Conservation (phyloP, 1,140 invertebrate species). For the Papilio polytes region DNA sequence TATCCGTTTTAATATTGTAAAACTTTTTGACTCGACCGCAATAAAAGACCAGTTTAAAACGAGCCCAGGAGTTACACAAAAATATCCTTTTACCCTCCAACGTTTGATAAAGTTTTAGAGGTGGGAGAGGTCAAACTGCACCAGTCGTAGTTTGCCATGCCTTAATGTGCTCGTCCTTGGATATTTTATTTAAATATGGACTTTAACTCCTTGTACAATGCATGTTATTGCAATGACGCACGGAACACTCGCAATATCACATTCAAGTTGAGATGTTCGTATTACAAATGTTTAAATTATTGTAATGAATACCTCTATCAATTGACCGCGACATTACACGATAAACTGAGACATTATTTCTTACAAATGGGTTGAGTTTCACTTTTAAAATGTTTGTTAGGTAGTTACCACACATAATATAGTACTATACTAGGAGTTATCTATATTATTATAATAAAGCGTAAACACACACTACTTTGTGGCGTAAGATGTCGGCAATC, state of each 20-base stretch:
- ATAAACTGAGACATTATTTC: neutral
- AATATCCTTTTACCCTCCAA: neutral
- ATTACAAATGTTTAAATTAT: constrained; percentile 34
- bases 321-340: constrained; percentile 12
- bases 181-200: constrained; percentile 34
- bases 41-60: constrained; percentile 69
- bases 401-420: neutral
- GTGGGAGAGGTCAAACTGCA: constrained; percentile 17
- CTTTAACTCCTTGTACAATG: constrained; percentile 32
- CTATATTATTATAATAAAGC: no score
- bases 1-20: constrained; percentile 82
- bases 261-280: constrained; percentile 19
- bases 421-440: no score
- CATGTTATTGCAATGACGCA: constrained; percentile 21
- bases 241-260: neutral
- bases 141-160: constrained; percentile 18
- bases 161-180: constrained; percentile 23
- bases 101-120: constrained; percentile 2
- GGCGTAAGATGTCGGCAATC: no score
- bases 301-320: constrained; percentile 25
- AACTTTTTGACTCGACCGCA: constrained; percentile 79
- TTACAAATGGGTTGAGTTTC: neutral
- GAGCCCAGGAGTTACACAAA: constrained; percentile 38
- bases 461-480: no score
- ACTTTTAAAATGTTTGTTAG: constrained; percentile 16